phyloP scores from a whole-genome alignment of 2,113 vertebrate genomes.

The Donacobius atricapilla region DNA sequence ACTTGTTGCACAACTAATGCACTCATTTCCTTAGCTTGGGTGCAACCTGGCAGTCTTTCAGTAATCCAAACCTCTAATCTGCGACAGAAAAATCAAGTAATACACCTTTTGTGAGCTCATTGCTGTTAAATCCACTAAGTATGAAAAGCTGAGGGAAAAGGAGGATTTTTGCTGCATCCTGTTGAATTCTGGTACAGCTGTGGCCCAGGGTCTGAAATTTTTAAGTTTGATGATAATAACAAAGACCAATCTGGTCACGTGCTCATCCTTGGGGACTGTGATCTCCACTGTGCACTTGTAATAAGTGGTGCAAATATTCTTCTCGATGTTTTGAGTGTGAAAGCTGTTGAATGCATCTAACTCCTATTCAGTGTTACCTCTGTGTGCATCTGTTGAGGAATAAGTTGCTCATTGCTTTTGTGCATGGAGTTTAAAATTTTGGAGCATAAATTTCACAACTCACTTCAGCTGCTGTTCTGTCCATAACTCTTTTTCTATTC shows the following conservation, averaged over 20 bases:
- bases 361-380: not conserved
- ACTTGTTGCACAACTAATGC: not conserved
- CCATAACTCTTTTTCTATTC: not conserved
- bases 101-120: not conserved
- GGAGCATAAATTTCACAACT: not conserved
- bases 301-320: not conserved
- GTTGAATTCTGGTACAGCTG: not conserved
- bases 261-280: not conserved
- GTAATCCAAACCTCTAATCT: not conserved
- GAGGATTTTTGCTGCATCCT: not conserved
- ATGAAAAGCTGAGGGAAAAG: not conserved
- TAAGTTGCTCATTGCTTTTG: not conserved
- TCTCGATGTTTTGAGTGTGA: not conserved
- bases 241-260: rapidly evolving
- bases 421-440: not conserved
- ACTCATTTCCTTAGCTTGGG: not conserved
- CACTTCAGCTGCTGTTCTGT: not conserved
- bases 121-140: not conserved
- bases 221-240: not conserved
- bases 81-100: not conserved
- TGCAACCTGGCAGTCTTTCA: not conserved
- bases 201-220: not conserved
- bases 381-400: not conserved
- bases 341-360: not conserved
- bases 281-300: not conserved